Percentiles rank a stretch among this genome's conserved stretches.
phyloP scores from a whole-genome alignment of 2,797 vertebrate genomes.

The Numenius phaeopus region DNA sequence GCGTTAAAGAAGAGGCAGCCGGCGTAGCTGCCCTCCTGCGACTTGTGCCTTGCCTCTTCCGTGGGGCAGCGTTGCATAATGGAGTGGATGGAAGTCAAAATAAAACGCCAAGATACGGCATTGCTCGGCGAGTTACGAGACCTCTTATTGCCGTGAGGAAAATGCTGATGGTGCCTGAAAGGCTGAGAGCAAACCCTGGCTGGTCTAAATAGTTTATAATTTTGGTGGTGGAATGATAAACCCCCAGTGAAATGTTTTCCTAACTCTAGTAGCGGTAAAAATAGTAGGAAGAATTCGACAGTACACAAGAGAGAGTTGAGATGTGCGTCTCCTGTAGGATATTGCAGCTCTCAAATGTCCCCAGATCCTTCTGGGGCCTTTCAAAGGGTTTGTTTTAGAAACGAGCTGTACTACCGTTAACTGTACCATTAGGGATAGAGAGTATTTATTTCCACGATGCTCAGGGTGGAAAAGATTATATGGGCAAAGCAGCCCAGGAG shows the following conservation, averaged over 20 bases:
- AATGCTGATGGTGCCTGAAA: constrained; percentile 42
- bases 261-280: constrained; percentile 44
- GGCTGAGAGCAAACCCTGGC: constrained; percentile 44
- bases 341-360: constrained; percentile 23
- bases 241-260: constrained; percentile 59
- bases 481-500: not conserved
- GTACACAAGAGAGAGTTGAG: constrained; percentile 41
- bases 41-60: not conserved
- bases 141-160: not conserved
- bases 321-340: constrained; percentile 41
- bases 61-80: not conserved
- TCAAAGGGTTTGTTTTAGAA: constrained; percentile 60
- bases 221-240: constrained; percentile 66
- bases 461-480: not conserved
- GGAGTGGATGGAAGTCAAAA: not conserved
- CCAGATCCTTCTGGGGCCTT: constrained; percentile 47
- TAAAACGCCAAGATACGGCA: not conserved
- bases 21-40: not conserved
- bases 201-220: constrained; percentile 61
- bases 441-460: constrained; percentile 26
- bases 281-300: constrained; percentile 31
- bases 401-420: not conserved
- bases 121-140: not conserved
- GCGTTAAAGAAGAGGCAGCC: not conserved
- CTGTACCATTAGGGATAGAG: constrained; percentile 22